Base-by-base conservation (phyloP, 2,113 vertebrate species). In the Hippocampus guttulatus region DNA sequence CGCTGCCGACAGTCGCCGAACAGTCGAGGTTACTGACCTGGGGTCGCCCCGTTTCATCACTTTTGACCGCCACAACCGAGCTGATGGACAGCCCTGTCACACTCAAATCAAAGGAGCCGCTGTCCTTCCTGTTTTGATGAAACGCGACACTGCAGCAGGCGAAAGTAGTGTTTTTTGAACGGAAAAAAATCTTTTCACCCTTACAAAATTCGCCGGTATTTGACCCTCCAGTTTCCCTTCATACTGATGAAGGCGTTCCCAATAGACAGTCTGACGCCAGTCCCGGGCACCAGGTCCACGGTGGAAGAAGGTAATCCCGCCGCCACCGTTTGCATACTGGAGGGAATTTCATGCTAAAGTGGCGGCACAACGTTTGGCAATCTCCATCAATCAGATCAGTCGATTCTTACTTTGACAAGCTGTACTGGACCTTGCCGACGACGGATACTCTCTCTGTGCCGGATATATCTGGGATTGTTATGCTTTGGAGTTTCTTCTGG, bases 341-440 rank as follows among this genome's bases (percentile, higher is more conserved):
- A 76, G 70, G 23, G 74, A 71, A 79, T 0, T 40, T 60, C 51
- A 47, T 54, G 41, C 2, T 27, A 18, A 55, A 45, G 43, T 64
- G 41, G 64, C 18, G 5, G 7, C 12, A 45, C 43, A 3, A 45
- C 2, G 14, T 12, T 45, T 12, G 10, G 47, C 0, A 16, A 55
- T 9, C 12, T 43, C 61, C 0, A 40, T 6, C 20, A 33, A 40
- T 6, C 20, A 33, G 38, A 18, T 45, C 33, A 3, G 5, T 38
- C 0, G 2, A 5, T 64, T 8, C 88, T 89, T 84, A 93, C 92
- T 85, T 83, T 71, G 91, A 70, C 43, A 93, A 69, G 63, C 81
- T 91, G 84, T 92, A 93, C 2, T 72, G 2, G 75, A 93, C 90
- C 9, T 89, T 88, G 23, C 92, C 92, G 1, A 92, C 83, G n/a